Evolutionary conservation across 2,888 invertebrate genomes (phyloP), one percentile per base, ranked within the genome.

Genomic region (Synergus laeviventris): DNA sequence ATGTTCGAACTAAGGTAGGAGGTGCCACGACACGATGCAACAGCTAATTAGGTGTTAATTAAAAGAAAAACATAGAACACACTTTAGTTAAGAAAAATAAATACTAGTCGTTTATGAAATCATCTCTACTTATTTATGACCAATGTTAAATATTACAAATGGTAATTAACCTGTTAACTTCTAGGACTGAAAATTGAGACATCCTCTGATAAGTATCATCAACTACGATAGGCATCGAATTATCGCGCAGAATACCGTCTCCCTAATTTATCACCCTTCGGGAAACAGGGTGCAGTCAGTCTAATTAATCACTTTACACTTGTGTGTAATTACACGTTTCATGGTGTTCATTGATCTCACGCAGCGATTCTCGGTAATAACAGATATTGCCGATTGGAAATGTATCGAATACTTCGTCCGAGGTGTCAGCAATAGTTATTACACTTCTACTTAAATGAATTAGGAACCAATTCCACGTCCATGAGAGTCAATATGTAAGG

Each of bases 311-410:
- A 61, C 61, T n/a, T 38, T 61, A 61, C 38, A 61, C 61, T 61
- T 16, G 36, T 61, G 61, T 61, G 61, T 61, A 61, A 61, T 61
- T 61, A 61, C 61, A 38, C 61, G 61, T 61, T 61, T 16, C 61
- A 61, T 9, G 38, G n/a, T 38, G 61, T 38, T 61, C 38, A 36
- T 61, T 61, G 61, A 61, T 38, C 61, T 61, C 38, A 31, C 61
- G 38, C 38, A 61, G 38, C 16, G 38, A 61, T 61, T n/a, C 61
- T 61, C 11, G 61, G 18, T 61, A 38, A 38, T 38, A 61, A 61
- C 38, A 18, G 61, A 61, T 61, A 16, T 36, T 61, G 4, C 38
- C n/a, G n/a, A 38, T 18, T 61, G n/a, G 61, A 38, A 61, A 61
- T 61, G 7, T 36, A 61, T 61, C 61, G 36, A 14, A 61, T 61